phyloP scores from a whole-genome alignment of 2,113 vertebrate species.

The Poeciliopsis retropinna region DNA sequence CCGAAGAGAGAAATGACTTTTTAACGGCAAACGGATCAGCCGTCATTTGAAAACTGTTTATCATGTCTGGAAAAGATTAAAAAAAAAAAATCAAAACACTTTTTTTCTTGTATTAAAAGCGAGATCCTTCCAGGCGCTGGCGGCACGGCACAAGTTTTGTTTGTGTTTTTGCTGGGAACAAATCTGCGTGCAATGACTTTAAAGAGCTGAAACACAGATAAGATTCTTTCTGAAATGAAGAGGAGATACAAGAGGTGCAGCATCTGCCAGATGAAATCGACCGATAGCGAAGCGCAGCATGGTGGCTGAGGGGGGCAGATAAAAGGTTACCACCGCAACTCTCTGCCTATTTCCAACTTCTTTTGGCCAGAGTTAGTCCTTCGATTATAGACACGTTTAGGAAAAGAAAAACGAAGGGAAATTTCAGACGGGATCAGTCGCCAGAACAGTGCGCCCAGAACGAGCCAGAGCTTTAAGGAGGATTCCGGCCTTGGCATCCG shows the following conservation, averaged over 20 bases:
- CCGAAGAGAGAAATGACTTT: not conserved
- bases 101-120: not conserved
- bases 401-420: conserved; percentile 12
- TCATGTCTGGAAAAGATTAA: no score
- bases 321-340: not conserved
- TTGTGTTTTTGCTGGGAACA: not conserved
- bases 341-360: not conserved
- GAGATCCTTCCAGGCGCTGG: not conserved
- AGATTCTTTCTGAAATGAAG: not conserved
- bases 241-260: conserved; percentile 1
- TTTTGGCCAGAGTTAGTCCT: conserved; percentile 8
- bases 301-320: not conserved
- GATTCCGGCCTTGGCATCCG: conserved; percentile 40
- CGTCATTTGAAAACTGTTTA: no score
- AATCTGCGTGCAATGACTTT: not conserved
- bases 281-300: not conserved
- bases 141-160: not conserved
- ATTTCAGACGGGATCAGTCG: conserved; percentile 1
- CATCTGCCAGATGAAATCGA: not conserved
- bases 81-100: no score
- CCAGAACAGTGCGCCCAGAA: conserved; percentile 24
- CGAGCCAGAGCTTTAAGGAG: conserved; percentile 40
- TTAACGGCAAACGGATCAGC: no score
- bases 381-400: not conserved
- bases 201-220: not conserved